Base-by-base conservation (phyloP, 30 jellyfish, hydroid and myxozoan genomes). In the Cassiopea xamachana region DNA sequence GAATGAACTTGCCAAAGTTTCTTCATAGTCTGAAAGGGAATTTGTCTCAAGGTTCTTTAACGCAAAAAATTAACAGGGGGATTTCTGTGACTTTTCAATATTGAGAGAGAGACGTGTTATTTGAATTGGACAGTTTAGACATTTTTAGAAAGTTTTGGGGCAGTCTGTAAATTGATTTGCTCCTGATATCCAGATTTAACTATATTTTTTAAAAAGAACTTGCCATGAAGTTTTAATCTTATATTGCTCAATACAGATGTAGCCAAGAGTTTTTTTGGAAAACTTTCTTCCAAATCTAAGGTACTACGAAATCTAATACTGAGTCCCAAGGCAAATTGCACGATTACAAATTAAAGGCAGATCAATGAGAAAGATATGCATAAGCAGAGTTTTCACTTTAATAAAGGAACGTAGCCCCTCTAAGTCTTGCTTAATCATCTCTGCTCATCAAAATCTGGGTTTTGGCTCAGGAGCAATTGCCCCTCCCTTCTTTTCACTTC, bases 1-100 rank as follows among this genome's bases (percentile, higher is more conserved):
- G 73, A 69, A 62, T 44, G 84, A 83, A 80, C 8, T 80, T 80
- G 89, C 84, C 89, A n/a, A 60, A 80, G 59, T 77, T 50, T 73
- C 45, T 43, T 77, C 46, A 3, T 27, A 27, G 7, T 4, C 43
- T 4, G 74, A 64, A 14, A 64, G 19, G 15, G 74, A 64, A 2
- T 64, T 64, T 17, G 2, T 64, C 15, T 9, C 19, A 64, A 64
- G 15, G 74, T 64, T 64, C 69, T 64, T 64, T 14, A 17, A 5
- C 43, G 2, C 39, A 64, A 64, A 64, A 9, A 4, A 7, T 64
- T 64, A 55, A 55, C 64, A 27, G 39, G 39, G 39, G 39, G 39
- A 27, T 27, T 27, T 27, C 39, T 27, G 39, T 27, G 39, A 27
- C 39, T 27, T 27, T 27, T 27, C 39, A 27, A 27, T 27, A 27